Percentiles rank a stretch among this genome's conserved stretches.
phyloP scores from a whole-genome alignment of 2,113 vertebrate genomes.

The Electrona antarctica region DNA sequence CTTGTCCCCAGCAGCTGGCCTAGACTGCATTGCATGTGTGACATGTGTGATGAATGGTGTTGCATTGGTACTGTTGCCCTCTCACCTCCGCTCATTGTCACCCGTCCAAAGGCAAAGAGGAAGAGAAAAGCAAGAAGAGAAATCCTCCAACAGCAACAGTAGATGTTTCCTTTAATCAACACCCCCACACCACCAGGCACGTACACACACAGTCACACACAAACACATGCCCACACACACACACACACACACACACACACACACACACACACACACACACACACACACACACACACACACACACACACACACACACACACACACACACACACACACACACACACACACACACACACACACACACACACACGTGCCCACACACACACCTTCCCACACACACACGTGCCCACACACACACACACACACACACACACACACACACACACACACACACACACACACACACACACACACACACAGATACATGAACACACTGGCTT shows the following conservation, averaged over 20 bases:
- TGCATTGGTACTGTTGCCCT: conserved; percentile 92
- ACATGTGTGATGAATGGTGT: conserved; percentile 96
- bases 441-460: too few species aligned
- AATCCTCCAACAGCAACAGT: conserved; percentile 77
- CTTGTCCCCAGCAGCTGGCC: conserved; percentile 90
- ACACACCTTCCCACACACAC: conserved; percentile 12
- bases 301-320: too few species aligned
- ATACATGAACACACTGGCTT: conserved; percentile 31
- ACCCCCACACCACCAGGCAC: conserved; percentile 54
- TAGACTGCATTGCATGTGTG: conserved; percentile 79
- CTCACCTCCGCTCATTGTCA: conserved; percentile 90
- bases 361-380: not conserved
- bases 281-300: too few species aligned
- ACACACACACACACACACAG: conserved; percentile 48
- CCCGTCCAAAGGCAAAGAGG: conserved; percentile 83
- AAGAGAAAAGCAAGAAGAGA: conserved; percentile 48
- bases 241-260: conserved; percentile 7
- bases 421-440: too few species aligned
- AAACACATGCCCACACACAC: conserved; percentile 4
- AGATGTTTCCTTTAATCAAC: conserved; percentile 94
- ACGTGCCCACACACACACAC: not conserved
- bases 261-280: not conserved
- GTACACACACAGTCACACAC: conserved; percentile 19
- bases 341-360: conserved; percentile 26
- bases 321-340: conserved; percentile 25